These are phyloP conservation scores for Buceros bicornis DNA, from an alignment of 2,797 vertebrate species.

Conservation along the genomic window DNA sequence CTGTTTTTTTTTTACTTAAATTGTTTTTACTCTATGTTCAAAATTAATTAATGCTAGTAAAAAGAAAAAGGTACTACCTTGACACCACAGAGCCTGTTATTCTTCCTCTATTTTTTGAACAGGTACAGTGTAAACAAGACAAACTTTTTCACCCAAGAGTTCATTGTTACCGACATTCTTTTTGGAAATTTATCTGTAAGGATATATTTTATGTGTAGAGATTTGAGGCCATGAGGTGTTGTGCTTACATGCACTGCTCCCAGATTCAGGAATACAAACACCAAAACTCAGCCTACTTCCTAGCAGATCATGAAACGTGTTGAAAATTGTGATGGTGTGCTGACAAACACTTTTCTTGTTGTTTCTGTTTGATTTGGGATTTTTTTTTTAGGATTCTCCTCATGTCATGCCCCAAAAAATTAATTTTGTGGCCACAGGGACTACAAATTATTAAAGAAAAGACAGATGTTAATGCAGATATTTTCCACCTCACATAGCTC, in stretches of 20 bases:
- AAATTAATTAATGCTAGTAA: not conserved
- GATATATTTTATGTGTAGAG: not conserved
- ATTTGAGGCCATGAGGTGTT: not conserved
- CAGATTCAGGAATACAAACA: not conserved
- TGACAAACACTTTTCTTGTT: not conserved
- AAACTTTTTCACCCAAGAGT: not conserved
- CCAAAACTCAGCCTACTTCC: not conserved
- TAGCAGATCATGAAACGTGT: accelerated
- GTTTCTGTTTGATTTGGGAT: not conserved
- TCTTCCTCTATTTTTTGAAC: not conserved
- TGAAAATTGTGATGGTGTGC: not conserved
- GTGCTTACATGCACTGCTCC: not conserved
- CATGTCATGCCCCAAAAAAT: not conserved
- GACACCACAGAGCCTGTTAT: not conserved
- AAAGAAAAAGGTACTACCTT: not conserved
- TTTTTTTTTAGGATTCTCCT: not conserved
- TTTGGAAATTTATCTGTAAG: not conserved
- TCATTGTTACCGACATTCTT: not conserved
- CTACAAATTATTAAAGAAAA: not conserved
- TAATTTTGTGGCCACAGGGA: not conserved
- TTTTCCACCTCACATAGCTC: not conserved
- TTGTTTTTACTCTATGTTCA: not conserved
- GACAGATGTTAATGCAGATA: accelerated
- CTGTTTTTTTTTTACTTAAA: not conserved
- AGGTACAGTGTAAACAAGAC: not conserved